A percentile compares a stretch with the other conserved stretches of the same genome.
phyloP scores from a whole-genome alignment of 1,140 invertebrate species.

The Riptortus pedestris region DNA sequence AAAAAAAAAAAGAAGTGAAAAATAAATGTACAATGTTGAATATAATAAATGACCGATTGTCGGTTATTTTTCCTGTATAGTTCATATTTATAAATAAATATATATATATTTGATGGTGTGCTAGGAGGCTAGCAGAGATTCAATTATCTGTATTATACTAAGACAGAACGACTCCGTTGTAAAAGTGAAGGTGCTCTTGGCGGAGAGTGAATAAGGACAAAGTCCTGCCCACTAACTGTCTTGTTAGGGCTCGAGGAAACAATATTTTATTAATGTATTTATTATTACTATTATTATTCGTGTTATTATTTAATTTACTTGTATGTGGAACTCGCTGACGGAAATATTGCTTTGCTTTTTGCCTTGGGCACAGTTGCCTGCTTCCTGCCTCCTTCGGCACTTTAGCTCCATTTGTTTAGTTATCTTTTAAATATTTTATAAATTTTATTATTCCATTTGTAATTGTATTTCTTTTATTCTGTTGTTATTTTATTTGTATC shows the following conservation, averaged over 20 bases:
- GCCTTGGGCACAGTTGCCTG: constrained; percentile 5
- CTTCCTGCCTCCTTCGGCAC: background rate
- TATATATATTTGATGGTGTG: constrained; percentile 4
- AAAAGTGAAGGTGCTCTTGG: background rate
- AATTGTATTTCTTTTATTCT: constrained; percentile 1
- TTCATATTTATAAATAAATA: background rate
- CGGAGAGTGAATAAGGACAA: background rate
- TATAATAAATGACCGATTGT: too few species aligned
- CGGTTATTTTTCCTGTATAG: background rate
- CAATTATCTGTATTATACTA: background rate
- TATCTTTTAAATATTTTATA: constrained; percentile 9
- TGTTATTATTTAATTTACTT: background rate
- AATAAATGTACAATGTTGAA: too few species aligned
- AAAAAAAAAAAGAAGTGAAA: too few species aligned
- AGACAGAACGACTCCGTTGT: background rate
- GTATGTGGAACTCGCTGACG: background rate
- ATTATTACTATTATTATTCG: background rate
- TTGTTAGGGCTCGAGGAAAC: background rate
- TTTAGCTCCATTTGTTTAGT: constrained; percentile 8
- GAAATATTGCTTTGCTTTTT: constrained; percentile 16
- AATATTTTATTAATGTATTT: constrained; percentile 5
- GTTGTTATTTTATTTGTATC: constrained; percentile 1
- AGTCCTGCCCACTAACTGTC: background rate
- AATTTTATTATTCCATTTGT: constrained; percentile 14
- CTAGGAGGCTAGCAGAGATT: constrained; percentile 7